phyloP scores from a whole-genome alignment of 2,888 invertebrate genomes.

The Patella pellucida region DNA sequence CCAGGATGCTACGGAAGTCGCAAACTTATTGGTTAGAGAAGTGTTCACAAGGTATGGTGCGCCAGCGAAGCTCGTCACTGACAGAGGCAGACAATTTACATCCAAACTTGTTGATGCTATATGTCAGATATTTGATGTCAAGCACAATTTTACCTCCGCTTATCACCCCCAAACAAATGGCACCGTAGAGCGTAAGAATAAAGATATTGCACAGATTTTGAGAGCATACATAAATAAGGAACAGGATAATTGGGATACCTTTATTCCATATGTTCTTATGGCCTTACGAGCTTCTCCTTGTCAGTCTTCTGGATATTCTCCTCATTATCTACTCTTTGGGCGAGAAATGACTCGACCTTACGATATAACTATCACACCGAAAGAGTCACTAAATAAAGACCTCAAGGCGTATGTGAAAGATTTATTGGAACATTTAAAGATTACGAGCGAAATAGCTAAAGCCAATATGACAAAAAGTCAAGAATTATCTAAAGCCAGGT shows the following conservation, averaged over 20 bases:
- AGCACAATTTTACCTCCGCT: too few relatives aligned
- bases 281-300: constrained; percentile 15
- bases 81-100: too few relatives aligned
- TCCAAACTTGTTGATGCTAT: too few relatives aligned
- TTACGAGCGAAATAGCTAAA: constrained; percentile 10
- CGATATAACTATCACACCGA: constrained; percentile 31
- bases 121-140: too few relatives aligned
- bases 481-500: not conserved
- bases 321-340: constrained; percentile 37
- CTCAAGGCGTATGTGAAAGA: constrained; percentile 29
- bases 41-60: too few relatives aligned
- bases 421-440: constrained; percentile 21
- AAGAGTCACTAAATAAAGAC: constrained; percentile 29
- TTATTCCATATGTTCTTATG: constrained; percentile 20
- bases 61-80: too few relatives aligned
- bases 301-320: constrained; percentile 36
- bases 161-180: too few relatives aligned
- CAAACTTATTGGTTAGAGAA: not conserved
- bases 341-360: constrained; percentile 35
- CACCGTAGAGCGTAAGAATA: too few relatives aligned
- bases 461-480: constrained; percentile 9
- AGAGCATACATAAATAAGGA: constrained; percentile 15
- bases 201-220: constrained; percentile 26
- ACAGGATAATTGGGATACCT: constrained; percentile 18
- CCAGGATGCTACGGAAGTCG: too few relatives aligned